Percentiles rank a stretch among this genome's conserved stretches.
Evolutionary conservation across 2,888 invertebrate species (phyloP).

Genomic region (Limenitis camilla): DNA sequence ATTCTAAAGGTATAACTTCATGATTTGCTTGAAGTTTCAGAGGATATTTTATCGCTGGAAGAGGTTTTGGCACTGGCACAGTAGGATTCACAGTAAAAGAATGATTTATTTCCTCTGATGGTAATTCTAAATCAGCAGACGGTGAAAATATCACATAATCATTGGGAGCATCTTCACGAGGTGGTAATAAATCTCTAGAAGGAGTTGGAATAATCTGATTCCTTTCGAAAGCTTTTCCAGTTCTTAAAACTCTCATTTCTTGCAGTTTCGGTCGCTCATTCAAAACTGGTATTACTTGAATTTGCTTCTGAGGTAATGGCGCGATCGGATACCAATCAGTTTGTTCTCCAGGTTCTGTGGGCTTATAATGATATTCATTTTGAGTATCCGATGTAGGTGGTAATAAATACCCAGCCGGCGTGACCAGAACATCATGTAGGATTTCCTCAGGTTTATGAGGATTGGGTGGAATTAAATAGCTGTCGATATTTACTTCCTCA

Average conservation of each 20-base stretch:
- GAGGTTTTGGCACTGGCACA: neutral
- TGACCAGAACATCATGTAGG: slow-evolving; percentile 34
- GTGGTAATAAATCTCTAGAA: slow-evolving; percentile 51
- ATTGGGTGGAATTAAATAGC: slow-evolving; percentile 51
- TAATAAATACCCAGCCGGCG: slow-evolving; percentile 54
- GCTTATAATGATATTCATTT: slow-evolving; percentile 37
- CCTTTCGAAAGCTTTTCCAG: slow-evolving; percentile 32
- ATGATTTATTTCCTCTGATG: slow-evolving; percentile 28
- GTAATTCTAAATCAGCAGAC: slow-evolving; percentile 59
- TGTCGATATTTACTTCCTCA: slow-evolving; percentile 42
- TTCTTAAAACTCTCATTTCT: slow-evolving; percentile 23
- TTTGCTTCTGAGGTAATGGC: slow-evolving; percentile 31
- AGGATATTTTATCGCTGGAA: slow-evolving; percentile 33
- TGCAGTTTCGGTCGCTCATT: slow-evolving; percentile 1
- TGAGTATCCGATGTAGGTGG: slow-evolving; percentile 43
- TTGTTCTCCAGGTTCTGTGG: slow-evolving; percentile 45
- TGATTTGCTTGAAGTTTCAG: slow-evolving; percentile 39
- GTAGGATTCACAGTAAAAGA: slow-evolving; percentile 2
- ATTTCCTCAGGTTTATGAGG: slow-evolving; percentile 42
- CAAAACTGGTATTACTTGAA: slow-evolving; percentile 22
- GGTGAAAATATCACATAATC: slow-evolving; percentile 52
- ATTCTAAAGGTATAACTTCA: slow-evolving; percentile 41
- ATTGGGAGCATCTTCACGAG: slow-evolving; percentile 47
- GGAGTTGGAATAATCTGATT: slow-evolving; percentile 39
- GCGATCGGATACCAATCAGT: slow-evolving; percentile 62